Base-by-base conservation (phyloP, 2,113 vertebrate species). In the Vidua chalybeata region DNA sequence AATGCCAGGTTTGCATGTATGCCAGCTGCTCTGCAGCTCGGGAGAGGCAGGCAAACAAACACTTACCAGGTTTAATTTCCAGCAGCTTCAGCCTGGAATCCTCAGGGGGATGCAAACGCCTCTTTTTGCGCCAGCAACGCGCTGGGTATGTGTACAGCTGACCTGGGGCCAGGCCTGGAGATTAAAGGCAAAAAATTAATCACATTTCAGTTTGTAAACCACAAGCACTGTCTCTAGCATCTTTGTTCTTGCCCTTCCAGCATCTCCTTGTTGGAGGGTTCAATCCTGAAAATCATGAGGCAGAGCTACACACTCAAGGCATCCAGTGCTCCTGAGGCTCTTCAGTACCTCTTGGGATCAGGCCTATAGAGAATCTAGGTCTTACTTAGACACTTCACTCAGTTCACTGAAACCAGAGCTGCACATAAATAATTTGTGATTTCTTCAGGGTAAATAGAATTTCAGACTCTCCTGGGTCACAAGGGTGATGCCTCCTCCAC, bases 141-240 rank as follows among this genome's bases (percentile, higher is more conserved):
- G 99, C 99, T n/a, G 99, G 99, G 93, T 99, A 99, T 0, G 99
- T 99, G 95, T 99, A 99, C 92, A 99, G 98, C 98, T 99, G 99
- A 80, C 99, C 99, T 1, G 99, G 98, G 74, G 98, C 98, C 55
- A 99, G 97, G 48, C 99, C 99, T 99, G 96, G 91, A 90, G 87
- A 87, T 91, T 88, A 97, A 95, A 97, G 78, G 59, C 58, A 96
- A 97, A 93, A 88, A 95, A 94, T 74, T 56, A 93, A 78, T 82
- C 85, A 92, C 20, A 33, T 84, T 86, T 84, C 61, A 78, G 67
- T 87, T 91, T 87, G 37, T 12, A 95, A 94, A 93, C 72, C 69
- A 87, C 74, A 87, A 96, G 43, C 66, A 62, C n/a, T 35, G 21
- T 94, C 72, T 74, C 78, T 49, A 92, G 75, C 49, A 79, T 94